These are phyloP conservation scores for Diabrotica balteata DNA, from an alignment of 2,888 invertebrate genomes.

Conservation along the genomic window DNA sequence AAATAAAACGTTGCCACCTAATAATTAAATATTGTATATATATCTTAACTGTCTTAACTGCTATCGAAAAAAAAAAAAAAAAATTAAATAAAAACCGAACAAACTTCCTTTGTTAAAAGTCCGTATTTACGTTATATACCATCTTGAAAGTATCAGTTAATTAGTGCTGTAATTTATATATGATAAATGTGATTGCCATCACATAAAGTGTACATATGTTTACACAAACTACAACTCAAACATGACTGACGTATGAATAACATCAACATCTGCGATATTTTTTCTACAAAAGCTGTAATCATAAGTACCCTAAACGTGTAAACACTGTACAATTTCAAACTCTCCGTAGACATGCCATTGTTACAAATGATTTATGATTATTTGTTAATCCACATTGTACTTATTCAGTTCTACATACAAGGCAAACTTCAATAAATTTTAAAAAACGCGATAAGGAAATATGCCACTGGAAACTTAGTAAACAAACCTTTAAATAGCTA, in stretches of 20 bases:
- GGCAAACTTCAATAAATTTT: conserved; percentile 12
- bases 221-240: not conserved
- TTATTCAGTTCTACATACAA: not conserved
- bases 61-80: no score
- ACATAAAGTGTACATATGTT: not conserved
- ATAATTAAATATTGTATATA: no score
- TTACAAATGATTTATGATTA: not conserved
- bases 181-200: not conserved
- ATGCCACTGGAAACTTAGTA: conserved; percentile 28
- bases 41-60: no score
- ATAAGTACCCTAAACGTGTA: not conserved
- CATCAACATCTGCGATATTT: conserved; percentile 1
- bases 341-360: not conserved
- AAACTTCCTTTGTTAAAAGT: no score
- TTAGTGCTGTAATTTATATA: no score
- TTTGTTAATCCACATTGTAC: not conserved
- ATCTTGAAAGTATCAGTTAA: no score
- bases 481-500: conserved; percentile 26
- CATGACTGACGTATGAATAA: not conserved
- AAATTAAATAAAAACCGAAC: no score
- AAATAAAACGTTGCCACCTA: no score
- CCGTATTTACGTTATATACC: no score
- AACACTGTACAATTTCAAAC: not conserved
- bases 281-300: not conserved
- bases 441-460: conserved; percentile 27